Percentiles rank a stretch among this genome's conserved stretches.
Evolutionary conservation across 2,797 vertebrate genomes (phyloP).

Genomic region (Sternarchorhynchus goeldii): DNA sequence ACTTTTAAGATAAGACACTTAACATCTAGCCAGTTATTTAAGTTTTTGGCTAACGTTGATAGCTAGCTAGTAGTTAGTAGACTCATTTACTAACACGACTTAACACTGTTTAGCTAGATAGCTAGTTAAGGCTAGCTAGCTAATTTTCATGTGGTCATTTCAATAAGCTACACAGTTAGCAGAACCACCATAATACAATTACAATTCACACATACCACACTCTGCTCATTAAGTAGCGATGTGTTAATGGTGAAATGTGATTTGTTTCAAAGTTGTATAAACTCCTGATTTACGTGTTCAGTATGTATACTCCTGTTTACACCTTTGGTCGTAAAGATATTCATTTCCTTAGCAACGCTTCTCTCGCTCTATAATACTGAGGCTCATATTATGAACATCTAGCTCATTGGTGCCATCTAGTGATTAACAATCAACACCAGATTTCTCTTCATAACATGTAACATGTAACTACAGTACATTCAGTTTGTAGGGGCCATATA

Average conservation of each 20-base stretch:
- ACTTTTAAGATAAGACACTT: not conserved
- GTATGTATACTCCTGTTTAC: constrained; percentile 17
- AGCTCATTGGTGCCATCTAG: constrained; percentile 28
- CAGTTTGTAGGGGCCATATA: too few species aligned
- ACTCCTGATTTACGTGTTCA: not conserved
- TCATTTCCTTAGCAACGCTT: constrained; percentile 71
- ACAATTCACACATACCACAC: constrained; percentile 11
- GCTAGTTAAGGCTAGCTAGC: not conserved
- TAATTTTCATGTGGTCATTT: not conserved
- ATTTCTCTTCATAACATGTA: too few species aligned
- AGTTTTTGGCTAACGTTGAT: not conserved
- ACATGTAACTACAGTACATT: too few species aligned
- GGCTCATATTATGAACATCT: not conserved
- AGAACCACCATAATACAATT: not conserved
- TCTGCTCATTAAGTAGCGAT: not conserved
- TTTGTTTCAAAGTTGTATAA: not conserved
- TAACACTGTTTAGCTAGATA: too few species aligned
- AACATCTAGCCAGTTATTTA: not conserved
- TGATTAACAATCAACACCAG: not conserved
- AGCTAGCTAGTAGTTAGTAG: not conserved
- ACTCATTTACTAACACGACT: not conserved
- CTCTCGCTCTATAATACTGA: not conserved
- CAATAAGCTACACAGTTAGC: too few species aligned
- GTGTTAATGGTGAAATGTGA: not conserved
- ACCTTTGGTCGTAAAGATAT: constrained; percentile 26